Conservation (phyloP, 2,888 invertebrate genomes). For the Ophioninae sp. region DNA sequence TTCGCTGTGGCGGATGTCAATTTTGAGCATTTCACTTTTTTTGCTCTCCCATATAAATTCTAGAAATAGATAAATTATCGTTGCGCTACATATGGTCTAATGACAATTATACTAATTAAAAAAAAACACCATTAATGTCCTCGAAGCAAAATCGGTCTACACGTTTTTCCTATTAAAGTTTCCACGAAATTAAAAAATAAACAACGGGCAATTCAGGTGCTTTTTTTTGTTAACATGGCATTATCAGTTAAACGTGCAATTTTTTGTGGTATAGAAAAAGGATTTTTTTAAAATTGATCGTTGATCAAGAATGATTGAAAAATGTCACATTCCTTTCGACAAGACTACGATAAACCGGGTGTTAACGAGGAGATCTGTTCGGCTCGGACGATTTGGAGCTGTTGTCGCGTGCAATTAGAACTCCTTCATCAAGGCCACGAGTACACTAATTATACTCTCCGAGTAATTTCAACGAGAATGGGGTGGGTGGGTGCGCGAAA, state of each 20-base stretch:
- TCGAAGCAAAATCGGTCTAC: not conserved
- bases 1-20: not conserved
- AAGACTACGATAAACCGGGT: not conserved
- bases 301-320: not conserved
- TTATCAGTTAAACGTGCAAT: not conserved
- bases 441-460: conserved; percentile 41
- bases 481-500: not conserved
- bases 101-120: not conserved
- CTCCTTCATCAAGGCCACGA: conserved; percentile 51
- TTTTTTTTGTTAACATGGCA: not conserved
- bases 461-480: not conserved
- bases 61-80: not conserved
- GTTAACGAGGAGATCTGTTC: conserved; percentile 1
- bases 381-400: conserved; percentile 23
- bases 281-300: not conserved
- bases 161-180: not conserved
- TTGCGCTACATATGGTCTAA: not conserved
- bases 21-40: not conserved
- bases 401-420: conserved; percentile 53
- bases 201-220: not conserved
- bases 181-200: not conserved
- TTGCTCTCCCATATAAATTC: not conserved
- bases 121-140: not conserved
- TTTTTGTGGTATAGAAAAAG: not conserved
- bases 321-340: not conserved